Evolutionary conservation across 1,140 invertebrate species (phyloP), one percentile per base, ranked within the genome.

Genomic region (Bombus difficillimus): DNA sequence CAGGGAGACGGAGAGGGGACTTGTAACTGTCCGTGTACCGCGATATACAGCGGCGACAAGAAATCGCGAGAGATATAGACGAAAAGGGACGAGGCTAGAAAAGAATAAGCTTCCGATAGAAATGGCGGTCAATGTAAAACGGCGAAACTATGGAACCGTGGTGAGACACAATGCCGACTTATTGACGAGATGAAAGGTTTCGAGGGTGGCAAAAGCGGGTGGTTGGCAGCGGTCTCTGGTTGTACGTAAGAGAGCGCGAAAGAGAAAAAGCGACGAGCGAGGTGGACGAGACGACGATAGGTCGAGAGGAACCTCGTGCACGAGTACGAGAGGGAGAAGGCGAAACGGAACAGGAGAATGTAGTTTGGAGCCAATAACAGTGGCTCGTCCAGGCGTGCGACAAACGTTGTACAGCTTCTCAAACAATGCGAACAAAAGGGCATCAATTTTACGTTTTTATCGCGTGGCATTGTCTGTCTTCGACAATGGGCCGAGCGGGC

Each of bases 401-500:
- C 93, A 94, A 94, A 94, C 93, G 92, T 89, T 94, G 92, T 93
- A 92, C 92, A 92, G 92, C 92, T 92, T 89, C 92, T 94, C 93
- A 93, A 95, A 94, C 94, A 94, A 94, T 92, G 88, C 91, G 90
- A 91, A 95, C 94, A 94, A 95, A 95, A 93, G 93, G 94, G 94
- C 93, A 95, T 95, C 94, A 95, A 95, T 95, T 95, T 94, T 94
- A 95, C 93, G 94, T 95, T 95, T 95, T 95, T 95, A 95, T 95
- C 94, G 92, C 92, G 80, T 83, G 81, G 89, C 85, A 94, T 95
- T 95, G 94, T 95, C 93, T 94, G 93, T 94, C 93, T 92, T 92
- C 90, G 91, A 94, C 94, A 94, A 94, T 94, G 86, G 92, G 84
- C 80, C 86, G 89, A 83, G 85, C 89, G 88, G 85, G 89, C 89